Conservation (phyloP, 1,140 invertebrate genomes). For the Cydia amplana region DNA sequence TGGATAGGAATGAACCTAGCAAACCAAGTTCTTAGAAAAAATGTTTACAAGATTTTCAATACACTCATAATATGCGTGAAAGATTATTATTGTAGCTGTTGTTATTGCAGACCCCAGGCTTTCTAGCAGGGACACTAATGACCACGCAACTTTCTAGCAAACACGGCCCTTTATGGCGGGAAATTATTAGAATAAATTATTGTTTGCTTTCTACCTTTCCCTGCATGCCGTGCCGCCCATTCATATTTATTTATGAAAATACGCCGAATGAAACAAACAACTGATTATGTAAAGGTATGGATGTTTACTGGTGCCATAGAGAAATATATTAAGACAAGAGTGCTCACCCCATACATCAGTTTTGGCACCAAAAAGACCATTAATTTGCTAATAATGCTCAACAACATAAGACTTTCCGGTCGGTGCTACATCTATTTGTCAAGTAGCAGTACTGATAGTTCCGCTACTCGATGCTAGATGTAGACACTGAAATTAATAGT, state of each 20-base stretch:
- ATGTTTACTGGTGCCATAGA: neutral
- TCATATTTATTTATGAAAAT: constrained; percentile 26
- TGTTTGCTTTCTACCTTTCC: constrained; percentile 31
- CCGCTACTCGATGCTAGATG: too few relatives aligned
- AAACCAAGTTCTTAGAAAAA: neutral
- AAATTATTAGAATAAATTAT: constrained; percentile 30
- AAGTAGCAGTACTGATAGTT: too few relatives aligned
- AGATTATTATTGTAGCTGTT: neutral
- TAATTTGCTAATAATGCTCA: too few relatives aligned
- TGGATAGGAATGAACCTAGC: neutral
- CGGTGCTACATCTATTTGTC: too few relatives aligned
- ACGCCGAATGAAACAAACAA: neutral
- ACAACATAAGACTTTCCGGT: too few relatives aligned
- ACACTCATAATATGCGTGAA: neutral
- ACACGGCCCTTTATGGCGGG: constrained; percentile 25
- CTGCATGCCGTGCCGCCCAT: neutral
- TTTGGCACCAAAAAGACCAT: too few relatives aligned
- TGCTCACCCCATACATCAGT: too few relatives aligned
- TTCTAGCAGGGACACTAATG: constrained; percentile 9
- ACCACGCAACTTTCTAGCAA: constrained; percentile 6
- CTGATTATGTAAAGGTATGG: neutral
- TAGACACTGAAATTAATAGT: too few relatives aligned
- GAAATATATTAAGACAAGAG: too few relatives aligned
- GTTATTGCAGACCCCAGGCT: constrained; percentile 10
- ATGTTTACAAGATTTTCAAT: neutral